Percentiles rank a stretch among this genome's conserved stretches.
Conservation (phyloP, 2,888 invertebrate genomes). For the Aphidoletes aphidimyza region DNA sequence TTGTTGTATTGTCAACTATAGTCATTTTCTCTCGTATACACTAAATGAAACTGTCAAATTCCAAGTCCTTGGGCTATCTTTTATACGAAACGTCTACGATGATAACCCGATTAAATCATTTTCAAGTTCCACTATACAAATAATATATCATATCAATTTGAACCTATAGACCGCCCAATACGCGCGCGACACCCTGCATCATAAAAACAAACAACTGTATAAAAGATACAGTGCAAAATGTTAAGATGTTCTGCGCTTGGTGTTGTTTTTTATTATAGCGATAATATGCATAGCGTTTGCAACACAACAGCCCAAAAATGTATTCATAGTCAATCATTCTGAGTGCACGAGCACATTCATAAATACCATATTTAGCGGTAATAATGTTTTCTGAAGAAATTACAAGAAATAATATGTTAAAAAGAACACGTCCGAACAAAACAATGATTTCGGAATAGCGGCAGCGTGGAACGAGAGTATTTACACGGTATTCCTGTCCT, state of each 20-base stretch:
- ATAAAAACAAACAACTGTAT: background rate
- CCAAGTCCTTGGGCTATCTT: too few species aligned
- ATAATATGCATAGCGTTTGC: background rate
- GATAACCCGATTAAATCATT: too few species aligned
- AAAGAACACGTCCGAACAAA: conserved; percentile 33
- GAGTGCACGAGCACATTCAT: conserved; percentile 21
- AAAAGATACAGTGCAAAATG: conserved; percentile 11
- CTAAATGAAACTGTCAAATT: too few species aligned
- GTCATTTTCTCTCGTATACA: too few species aligned
- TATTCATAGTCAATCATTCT: conserved; percentile 44
- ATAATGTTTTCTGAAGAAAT: conserved; percentile 51
- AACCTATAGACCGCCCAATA: too few species aligned
- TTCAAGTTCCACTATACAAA: too few species aligned
- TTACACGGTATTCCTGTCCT: background rate
- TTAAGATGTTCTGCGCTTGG: background rate
- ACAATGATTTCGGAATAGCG: conserved; percentile 4
- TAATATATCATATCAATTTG: too few species aligned
- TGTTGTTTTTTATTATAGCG: background rate
- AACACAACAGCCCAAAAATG: background rate
- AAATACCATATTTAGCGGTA: conserved; percentile 47
- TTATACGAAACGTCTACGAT: too few species aligned
- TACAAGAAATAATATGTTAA: conserved; percentile 39
- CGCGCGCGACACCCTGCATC: background rate
- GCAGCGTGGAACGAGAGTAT: conserved; percentile 6
- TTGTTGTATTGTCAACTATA: too few species aligned